Evolutionary conservation across 1,140 invertebrate species (phyloP).

Genomic region (Pogonomyrmex californicus): DNA sequence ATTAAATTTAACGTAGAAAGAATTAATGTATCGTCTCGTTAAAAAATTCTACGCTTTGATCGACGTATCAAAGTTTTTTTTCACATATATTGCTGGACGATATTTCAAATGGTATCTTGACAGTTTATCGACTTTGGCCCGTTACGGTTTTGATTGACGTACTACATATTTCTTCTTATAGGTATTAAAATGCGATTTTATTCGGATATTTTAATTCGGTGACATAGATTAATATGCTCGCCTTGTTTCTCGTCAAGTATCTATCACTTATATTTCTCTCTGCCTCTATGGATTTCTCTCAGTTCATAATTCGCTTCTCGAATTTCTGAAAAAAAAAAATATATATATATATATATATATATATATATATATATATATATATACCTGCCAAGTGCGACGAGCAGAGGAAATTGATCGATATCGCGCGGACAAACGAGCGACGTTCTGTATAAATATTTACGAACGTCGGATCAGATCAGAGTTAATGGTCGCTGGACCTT

Average conservation of each 20-base stretch:
- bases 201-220: slow-evolving; percentile 9
- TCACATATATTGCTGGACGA: neutral
- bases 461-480: slow-evolving; percentile 1
- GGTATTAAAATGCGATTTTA: slow-evolving; percentile 20
- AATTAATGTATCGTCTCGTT: neutral
- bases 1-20: neutral
- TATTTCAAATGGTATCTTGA: slow-evolving; percentile 24
- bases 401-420: slow-evolving; percentile 22
- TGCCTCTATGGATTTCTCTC: neutral
- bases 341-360: too few relatives aligned
- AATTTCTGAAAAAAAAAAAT: neutral
- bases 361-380: too few relatives aligned
- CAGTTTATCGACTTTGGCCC: slow-evolving; percentile 13
- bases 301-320: slow-evolving; percentile 12
- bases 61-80: slow-evolving; percentile 5
- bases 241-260: neutral
- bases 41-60: neutral
- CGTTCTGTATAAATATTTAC: slow-evolving; percentile 54
- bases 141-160: slow-evolving; percentile 18
- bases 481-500: slow-evolving; percentile 36
- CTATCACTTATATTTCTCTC: neutral
- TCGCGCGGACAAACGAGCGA: slow-evolving; percentile 4
- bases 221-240: neutral
- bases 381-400: neutral
- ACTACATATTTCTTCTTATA: neutral